Base-by-base conservation (phyloP, 2,797 vertebrate species). In the Bucorvus abyssinicus region DNA sequence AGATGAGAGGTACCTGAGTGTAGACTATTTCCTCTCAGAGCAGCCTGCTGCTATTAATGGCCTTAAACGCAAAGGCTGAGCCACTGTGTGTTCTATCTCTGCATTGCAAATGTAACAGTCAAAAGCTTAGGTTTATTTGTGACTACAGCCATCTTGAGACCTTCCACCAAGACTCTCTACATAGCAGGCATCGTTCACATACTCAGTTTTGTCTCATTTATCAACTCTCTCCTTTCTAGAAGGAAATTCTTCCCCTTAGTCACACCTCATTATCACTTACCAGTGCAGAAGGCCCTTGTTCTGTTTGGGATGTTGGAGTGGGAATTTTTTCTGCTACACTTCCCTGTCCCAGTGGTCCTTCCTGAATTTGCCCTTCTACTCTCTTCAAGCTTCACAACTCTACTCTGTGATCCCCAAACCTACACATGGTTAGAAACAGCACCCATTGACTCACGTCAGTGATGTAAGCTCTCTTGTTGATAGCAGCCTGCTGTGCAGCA, bases 241-340 rank as follows among this genome's bases (percentile, higher is more conserved):
- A 60, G 36, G 16, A 75, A 92, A 42, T 87, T 75, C 38, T 81
- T 81, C 32, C 29, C 24, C 45, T 53, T 9, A 13, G 49, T 52
- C 55, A 55, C 14, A 42, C 8, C 49, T 76, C 50, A 42, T 34
- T 52, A n/a, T 21, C 38, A 59, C 26, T 42, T 27, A 50, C 1
- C 12, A 64, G 17, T 32, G 21, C 26, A 76, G 59, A 75, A 90
- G 24, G 44, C 14, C 45, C n/a, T 64, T 23, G 12, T 15, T 57
- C 30, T 56, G 14, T 70, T 57, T 63, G 38, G 34, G 42, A 73
- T 0, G 5, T 1, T 12, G 12, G 22, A 82, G 50, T 0, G 0
- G 34, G 75, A 76, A 5, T 4, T 16, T 73, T 60, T 82, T 86
- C 55, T 70, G 29, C 47, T 53, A 12, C 8, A 1, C 40, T 61